A percentile compares a stretch with the other conserved stretches of the same genome.
phyloP scores from a whole-genome alignment of 1,140 invertebrate species.

The Gyrodactylus salaris region DNA sequence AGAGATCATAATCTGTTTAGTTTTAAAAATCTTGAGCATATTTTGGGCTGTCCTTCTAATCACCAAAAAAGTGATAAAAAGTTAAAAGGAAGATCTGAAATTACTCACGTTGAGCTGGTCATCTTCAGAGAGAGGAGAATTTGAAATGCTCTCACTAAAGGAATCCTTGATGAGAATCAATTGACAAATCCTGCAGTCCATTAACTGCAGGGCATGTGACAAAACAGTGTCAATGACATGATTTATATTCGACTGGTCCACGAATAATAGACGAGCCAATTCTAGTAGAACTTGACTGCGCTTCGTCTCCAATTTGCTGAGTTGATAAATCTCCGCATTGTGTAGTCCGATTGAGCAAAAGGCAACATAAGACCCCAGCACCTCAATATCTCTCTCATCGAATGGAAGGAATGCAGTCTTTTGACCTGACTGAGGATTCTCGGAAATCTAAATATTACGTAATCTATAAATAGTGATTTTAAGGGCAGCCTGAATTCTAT shows the following conservation, averaged over 20 bases:
- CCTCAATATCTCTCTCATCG: slow-evolving; percentile 43
- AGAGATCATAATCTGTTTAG: too few relatives aligned
- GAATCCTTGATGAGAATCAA: neutral
- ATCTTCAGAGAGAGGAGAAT: neutral
- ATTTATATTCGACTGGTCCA: neutral
- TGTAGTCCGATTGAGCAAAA: slow-evolving; percentile 87
- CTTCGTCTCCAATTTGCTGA: slow-evolving; percentile 59
- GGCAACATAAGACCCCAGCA: slow-evolving; percentile 60
- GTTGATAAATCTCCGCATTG: slow-evolving; percentile 74
- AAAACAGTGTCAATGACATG: neutral
- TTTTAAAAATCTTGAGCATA: too few relatives aligned
- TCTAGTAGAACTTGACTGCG: slow-evolving; percentile 40
- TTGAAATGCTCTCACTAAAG: neutral
- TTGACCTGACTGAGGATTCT: too few relatives aligned
- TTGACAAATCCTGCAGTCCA: neutral
- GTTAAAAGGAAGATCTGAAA: too few relatives aligned
- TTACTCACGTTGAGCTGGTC: neutral
- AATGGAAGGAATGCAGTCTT: slow-evolving; percentile 46
- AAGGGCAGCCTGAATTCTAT: too few relatives aligned
- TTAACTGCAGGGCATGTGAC: neutral
- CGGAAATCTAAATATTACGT: too few relatives aligned
- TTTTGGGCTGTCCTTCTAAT: too few relatives aligned
- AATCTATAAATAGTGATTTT: too few relatives aligned
- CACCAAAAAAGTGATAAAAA: too few relatives aligned
- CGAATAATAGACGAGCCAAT: neutral